These are phyloP conservation scores for Argopecten irradians DNA, from an alignment of 1,140 invertebrate genomes.

Conservation along the genomic window DNA sequence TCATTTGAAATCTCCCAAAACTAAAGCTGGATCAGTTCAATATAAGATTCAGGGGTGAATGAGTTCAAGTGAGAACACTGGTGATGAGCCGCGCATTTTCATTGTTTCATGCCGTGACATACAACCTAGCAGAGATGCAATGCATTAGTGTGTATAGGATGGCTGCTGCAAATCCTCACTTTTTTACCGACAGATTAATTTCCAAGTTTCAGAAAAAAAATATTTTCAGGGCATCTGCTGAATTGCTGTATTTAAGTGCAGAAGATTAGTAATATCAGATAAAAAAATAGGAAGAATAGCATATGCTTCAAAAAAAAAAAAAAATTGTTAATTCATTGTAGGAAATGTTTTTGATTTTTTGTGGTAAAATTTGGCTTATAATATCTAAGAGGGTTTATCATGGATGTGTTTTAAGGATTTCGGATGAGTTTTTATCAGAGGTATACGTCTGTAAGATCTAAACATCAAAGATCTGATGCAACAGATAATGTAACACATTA, in stretches of 20 bases:
- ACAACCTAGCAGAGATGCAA: too few species aligned
- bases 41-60: too few species aligned
- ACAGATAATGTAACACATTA: not conserved
- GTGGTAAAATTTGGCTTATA: not conserved
- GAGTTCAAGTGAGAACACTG: not conserved
- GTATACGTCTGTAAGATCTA: not conserved
- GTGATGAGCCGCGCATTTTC: not conserved
- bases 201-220: not conserved
- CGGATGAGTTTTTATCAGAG: not conserved
- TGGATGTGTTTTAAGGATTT: not conserved
- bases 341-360: not conserved
- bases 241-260: not conserved
- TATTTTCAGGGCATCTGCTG: not conserved
- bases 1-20: too few species aligned
- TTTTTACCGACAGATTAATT: not conserved
- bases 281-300: not conserved
- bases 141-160: not conserved
- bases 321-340: not conserved
- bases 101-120: not conserved
- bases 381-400: not conserved
- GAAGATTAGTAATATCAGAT: not conserved
- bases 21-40: too few species aligned
- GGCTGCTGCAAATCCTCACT: conserved; percentile 5
- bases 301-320: not conserved
- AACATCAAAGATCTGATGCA: not conserved